Conservation (phyloP, 2,113 vertebrate genomes). For the Poicephalus gulielmi region DNA sequence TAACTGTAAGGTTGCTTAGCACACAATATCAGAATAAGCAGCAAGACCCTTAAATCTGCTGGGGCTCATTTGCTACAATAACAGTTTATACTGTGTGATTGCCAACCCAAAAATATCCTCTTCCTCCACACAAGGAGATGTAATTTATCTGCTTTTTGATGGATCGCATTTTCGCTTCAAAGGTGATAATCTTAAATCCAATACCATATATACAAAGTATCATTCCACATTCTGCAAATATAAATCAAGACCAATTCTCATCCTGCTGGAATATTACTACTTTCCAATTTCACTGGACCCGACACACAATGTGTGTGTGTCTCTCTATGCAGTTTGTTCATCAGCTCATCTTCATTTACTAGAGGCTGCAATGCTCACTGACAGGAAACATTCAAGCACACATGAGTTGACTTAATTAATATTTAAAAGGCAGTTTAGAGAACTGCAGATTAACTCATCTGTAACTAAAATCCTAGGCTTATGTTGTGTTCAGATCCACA, state of each 20-base stretch:
- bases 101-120: neutral
- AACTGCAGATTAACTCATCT: neutral
- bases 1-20: neutral
- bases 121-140: neutral
- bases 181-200: neutral
- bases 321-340: neutral
- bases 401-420: neutral
- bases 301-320: neutral
- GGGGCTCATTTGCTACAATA: neutral
- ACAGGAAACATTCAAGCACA: neutral
- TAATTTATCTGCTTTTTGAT: neutral
- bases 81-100: neutral
- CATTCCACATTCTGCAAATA: neutral
- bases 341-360: neutral
- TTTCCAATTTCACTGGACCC: neutral
- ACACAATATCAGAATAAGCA: neutral
- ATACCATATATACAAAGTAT: neutral
- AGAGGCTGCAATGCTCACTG: neutral
- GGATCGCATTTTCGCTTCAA: neutral
- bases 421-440: neutral
- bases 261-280: neutral
- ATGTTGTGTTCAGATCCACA: neutral
- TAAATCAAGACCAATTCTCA: neutral
- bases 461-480: neutral
- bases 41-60: neutral